Evolutionary conservation across 1,140 invertebrate species (phyloP).

Genomic region (Solenopsis invicta): DNA sequence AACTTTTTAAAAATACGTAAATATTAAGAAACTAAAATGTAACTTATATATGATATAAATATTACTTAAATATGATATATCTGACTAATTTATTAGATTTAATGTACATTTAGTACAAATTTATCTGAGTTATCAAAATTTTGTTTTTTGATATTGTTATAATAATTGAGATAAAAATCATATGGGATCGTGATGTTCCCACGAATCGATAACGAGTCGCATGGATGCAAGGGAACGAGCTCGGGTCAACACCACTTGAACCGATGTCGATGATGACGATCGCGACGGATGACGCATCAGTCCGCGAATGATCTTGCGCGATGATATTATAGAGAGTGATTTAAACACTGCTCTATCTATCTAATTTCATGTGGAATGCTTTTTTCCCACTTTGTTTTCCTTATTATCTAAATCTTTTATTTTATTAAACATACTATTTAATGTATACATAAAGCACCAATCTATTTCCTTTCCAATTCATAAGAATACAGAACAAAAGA

Average conservation of each 20-base stretch:
- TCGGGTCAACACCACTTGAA: constrained; percentile 83
- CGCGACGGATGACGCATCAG: constrained; percentile 78
- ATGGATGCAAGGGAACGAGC: constrained; percentile 74
- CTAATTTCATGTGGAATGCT: constrained; percentile 5
- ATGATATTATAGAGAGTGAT: constrained; percentile 69
- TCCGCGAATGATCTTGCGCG: constrained; percentile 78
- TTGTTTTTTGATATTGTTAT: neutral
- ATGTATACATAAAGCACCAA: neutral
- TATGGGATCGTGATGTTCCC: constrained; percentile 70
- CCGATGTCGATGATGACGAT: constrained; percentile 80
- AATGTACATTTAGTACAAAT: neutral
- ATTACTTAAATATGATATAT: no score
- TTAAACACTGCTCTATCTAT: constrained; percentile 45
- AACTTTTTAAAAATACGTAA: no score
- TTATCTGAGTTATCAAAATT: neutral
- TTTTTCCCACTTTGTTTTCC: neutral
- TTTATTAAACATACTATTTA: neutral
- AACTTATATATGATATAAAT: no score
- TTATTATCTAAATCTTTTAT: neutral
- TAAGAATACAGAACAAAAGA: neutral
- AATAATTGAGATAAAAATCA: constrained; percentile 43
- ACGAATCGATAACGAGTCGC: constrained; percentile 75
- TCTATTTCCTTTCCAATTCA: neutral
- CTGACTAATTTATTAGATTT: neutral
- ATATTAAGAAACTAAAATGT: no score